Evolutionary conservation across 2,113 vertebrate species (phyloP).

Genomic region (Siniperca chuatsi): DNA sequence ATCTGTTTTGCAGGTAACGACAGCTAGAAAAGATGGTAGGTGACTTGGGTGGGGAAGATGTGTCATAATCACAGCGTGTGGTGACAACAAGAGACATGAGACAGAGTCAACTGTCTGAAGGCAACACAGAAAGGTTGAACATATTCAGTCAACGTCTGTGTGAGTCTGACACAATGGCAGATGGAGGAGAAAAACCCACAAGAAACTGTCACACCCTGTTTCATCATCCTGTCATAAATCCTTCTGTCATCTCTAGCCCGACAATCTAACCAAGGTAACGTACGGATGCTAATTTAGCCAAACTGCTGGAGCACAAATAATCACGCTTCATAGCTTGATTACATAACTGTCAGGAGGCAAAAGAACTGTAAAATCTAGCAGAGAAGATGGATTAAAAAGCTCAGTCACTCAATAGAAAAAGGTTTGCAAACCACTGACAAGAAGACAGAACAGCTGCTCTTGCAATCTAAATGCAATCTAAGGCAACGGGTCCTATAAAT

Average conservation of each 20-base stretch:
- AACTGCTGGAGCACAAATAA: slow-evolving; percentile 18
- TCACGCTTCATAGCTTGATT: neutral
- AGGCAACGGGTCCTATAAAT: slow-evolving; percentile 52
- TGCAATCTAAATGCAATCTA: slow-evolving; percentile 44
- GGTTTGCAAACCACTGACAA: slow-evolving; percentile 37
- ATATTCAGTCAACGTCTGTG: slow-evolving; percentile 2
- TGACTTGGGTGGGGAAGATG: slow-evolving; percentile 24
- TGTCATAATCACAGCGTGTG: slow-evolving; percentile 58
- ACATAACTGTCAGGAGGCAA: slow-evolving; percentile 6
- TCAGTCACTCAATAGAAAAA: neutral
- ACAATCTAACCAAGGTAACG: neutral
- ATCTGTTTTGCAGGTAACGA: slow-evolving; percentile 14
- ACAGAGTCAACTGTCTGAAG: slow-evolving; percentile 44
- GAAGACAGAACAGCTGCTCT: slow-evolving; percentile 18
- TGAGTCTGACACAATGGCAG: slow-evolving; percentile 38
- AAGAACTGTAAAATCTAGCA: neutral
- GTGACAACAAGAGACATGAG: slow-evolving; percentile 28
- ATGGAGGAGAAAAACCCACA: neutral
- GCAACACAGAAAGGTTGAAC: slow-evolving; percentile 18
- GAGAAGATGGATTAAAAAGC: slow-evolving; percentile 17
- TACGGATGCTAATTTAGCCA: slow-evolving; percentile 6
- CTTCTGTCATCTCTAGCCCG: slow-evolving; percentile 10
- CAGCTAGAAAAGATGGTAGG: neutral
- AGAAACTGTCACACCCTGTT: slow-evolving; percentile 36
- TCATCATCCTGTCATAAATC: slow-evolving; percentile 55